phyloP scores from a whole-genome alignment of 2,888 invertebrate species.

The Polymixis lichenea region DNA sequence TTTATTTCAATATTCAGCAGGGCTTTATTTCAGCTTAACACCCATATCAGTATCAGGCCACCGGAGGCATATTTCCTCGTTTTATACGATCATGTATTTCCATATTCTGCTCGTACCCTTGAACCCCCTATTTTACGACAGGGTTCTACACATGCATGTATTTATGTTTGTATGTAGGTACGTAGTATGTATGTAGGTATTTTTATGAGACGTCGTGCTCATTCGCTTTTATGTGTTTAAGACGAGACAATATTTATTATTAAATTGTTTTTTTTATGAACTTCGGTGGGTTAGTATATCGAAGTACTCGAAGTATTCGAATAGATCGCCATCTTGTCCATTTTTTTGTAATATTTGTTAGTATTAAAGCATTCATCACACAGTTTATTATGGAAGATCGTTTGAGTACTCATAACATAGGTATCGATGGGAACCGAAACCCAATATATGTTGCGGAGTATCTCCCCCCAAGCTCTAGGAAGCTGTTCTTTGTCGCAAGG shows the following conservation, averaged over 20 bases:
- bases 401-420: too few relatives aligned
- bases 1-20: conserved; percentile 36
- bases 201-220: conserved; percentile 60
- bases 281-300: conserved; percentile 8
- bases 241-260: conserved; percentile 64
- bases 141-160: conserved; percentile 41
- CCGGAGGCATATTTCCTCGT: conserved; percentile 51
- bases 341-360: background rate
- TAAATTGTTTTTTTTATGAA: conserved; percentile 56
- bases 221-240: conserved; percentile 49
- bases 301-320: too few relatives aligned
- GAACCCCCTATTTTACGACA: conserved; percentile 60
- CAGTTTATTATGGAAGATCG: too few relatives aligned
- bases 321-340: background rate
- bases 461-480: too few relatives aligned
- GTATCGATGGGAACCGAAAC: too few relatives aligned
- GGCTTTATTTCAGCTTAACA: conserved; percentile 30
- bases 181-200: conserved; percentile 47
- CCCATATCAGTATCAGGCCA: conserved; percentile 53
- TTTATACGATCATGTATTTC: conserved; percentile 66
- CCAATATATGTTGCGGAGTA: too few relatives aligned
- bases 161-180: conserved; percentile 18
- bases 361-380: background rate
- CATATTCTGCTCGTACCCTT: conserved; percentile 63
- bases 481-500: too few relatives aligned